phyloP scores from a whole-genome alignment of 1,140 invertebrate species.

The Stegodyphus dumicola region DNA sequence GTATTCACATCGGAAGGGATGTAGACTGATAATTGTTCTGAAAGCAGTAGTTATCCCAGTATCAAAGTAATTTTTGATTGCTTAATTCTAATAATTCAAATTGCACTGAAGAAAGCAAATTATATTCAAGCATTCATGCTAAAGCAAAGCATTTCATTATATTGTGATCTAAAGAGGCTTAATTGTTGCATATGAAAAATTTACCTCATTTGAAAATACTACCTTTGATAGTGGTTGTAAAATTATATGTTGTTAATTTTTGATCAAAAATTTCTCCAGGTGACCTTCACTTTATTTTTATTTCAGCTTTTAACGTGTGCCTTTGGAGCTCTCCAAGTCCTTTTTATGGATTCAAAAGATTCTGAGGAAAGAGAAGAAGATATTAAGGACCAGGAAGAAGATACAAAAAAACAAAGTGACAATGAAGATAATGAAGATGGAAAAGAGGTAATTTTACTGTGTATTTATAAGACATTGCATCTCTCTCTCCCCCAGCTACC shows the following conservation, averaged over 20 bases:
- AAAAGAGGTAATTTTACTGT: not conserved
- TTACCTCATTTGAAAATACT: not conserved
- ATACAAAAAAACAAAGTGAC: not conserved
- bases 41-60: too few species aligned
- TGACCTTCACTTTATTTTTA: not conserved
- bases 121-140: not conserved
- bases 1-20: too few species aligned
- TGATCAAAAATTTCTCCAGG: not conserved
- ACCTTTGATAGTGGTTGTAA: not conserved
- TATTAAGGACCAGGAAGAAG: not conserved
- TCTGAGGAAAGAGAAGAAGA: not conserved
- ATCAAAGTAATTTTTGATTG: too few species aligned
- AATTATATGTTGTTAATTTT: not conserved
- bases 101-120: not conserved
- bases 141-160: not conserved
- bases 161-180: not conserved
- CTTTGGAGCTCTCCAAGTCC: slow-evolving; percentile 15
- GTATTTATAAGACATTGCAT: too few species aligned
- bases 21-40: too few species aligned
- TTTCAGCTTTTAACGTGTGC: not conserved
- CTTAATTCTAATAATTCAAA: not conserved
- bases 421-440: not conserved
- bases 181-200: not conserved
- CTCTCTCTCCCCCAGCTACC: too few species aligned
- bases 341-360: slow-evolving; percentile 15